These are phyloP conservation scores for Scophthalmus maximus DNA, from an alignment of 2,113 vertebrate genomes.

Conservation along the genomic window DNA sequence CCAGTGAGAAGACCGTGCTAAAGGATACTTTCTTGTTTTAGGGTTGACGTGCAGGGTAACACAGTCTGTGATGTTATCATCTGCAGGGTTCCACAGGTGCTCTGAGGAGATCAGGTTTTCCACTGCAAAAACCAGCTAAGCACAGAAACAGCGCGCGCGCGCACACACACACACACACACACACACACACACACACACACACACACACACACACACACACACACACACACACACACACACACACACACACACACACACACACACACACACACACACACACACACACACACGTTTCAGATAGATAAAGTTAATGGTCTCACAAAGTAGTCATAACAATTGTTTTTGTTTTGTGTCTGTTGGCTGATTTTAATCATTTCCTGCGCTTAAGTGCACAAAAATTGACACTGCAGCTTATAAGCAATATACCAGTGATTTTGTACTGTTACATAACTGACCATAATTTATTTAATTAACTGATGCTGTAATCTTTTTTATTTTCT, in stretches of 20 bases:
- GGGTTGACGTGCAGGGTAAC: slow-evolving; percentile 90
- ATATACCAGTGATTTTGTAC: neutral
- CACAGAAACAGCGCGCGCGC: too few species aligned
- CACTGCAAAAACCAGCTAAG: slow-evolving; percentile 89
- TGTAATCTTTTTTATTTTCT: neutral
- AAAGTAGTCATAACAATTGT: too few species aligned
- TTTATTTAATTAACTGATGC: neutral
- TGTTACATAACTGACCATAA: neutral
- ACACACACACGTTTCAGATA: neutral
- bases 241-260: slow-evolving; percentile 34
- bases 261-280: slow-evolving; percentile 28
- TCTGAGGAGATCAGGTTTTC: slow-evolving; percentile 89
- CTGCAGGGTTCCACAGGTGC: slow-evolving; percentile 85
- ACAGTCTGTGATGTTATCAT: slow-evolving; percentile 88
- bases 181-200: slow-evolving; percentile 34
- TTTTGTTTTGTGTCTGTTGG: neutral
- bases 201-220: slow-evolving; percentile 4
- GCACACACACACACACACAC: slow-evolving; percentile 30
- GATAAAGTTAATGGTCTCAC: too few species aligned
- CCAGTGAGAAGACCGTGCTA: neutral
- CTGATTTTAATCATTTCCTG: neutral
- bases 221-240: slow-evolving; percentile 28
- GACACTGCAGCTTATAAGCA: neutral
- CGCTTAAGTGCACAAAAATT: neutral
- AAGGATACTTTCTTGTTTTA: slow-evolving; percentile 95